A percentile compares a stretch with the other conserved stretches of the same genome.
These are phyloP conservation scores for Temnothorax ravouxi DNA, from an alignment of 2,888 invertebrate species.

Conservation along the genomic window DNA sequence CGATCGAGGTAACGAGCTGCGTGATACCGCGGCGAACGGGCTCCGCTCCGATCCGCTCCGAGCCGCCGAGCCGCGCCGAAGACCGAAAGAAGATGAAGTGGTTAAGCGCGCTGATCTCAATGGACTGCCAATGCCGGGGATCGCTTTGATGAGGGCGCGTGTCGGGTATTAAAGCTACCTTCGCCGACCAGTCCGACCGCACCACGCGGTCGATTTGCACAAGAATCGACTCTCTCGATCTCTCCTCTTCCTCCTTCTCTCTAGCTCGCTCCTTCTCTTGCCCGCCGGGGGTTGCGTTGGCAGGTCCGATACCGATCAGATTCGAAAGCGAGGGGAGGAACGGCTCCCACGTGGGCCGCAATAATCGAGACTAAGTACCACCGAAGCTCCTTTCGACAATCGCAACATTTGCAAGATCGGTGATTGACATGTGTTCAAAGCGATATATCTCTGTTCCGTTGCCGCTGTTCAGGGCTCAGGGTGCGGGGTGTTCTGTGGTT, in stretches of 20 bases:
- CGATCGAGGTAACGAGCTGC: conserved; percentile 55
- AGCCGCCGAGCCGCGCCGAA: conserved; percentile 26
- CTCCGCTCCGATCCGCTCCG: conserved; percentile 14
- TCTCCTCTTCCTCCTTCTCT: neutral
- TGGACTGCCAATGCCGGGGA: conserved; percentile 65
- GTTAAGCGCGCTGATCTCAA: conserved; percentile 77
- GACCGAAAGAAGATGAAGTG: conserved; percentile 72
- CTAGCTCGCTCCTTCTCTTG: neutral
- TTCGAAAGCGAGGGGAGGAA: conserved; percentile 38
- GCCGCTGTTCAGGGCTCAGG: neutral
- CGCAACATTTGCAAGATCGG: conserved; percentile 6
- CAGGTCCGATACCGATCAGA: conserved; percentile 64
- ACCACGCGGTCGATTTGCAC: conserved; percentile 62
- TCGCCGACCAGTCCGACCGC: conserved; percentile 57
- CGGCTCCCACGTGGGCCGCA: conserved; percentile 10
- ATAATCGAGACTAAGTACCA: conserved; percentile 37
- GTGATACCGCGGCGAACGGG: conserved; percentile 28
- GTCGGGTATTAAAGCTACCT: conserved; percentile 72
- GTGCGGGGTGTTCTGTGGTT: neutral
- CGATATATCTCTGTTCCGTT: conserved; percentile 15
- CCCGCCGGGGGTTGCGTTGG: neutral
- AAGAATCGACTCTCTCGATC: conserved; percentile 39
- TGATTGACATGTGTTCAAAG: conserved; percentile 39
- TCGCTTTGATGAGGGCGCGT: conserved; percentile 78
- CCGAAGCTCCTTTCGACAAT: conserved; percentile 19